Conservation (phyloP, 2,888 invertebrate species). For the Fragum fragum region DNA sequence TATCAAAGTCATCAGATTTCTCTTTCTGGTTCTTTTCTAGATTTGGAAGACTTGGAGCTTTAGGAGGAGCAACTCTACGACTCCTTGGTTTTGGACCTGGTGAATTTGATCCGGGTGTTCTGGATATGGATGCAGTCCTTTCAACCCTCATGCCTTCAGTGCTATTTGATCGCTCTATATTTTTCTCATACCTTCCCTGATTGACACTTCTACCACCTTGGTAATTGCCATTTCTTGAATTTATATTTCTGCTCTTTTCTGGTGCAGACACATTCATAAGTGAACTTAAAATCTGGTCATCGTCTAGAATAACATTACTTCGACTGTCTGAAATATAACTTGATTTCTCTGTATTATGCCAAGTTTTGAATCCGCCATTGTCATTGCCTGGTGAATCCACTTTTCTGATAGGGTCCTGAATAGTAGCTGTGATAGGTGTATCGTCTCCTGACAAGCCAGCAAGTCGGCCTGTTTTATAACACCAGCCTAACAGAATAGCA, state of each 20-base stretch:
- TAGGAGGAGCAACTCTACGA: slow-evolving; percentile 15
- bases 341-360: slow-evolving; percentile 57
- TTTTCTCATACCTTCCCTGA: slow-evolving; percentile 43
- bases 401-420: slow-evolving; percentile 12
- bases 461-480: slow-evolving; percentile 75
- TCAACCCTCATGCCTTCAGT: slow-evolving; percentile 43
- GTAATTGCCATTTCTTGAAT: slow-evolving; percentile 1
- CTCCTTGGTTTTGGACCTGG: slow-evolving; percentile 45
- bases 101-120: slow-evolving; percentile 53
- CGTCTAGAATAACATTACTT: slow-evolving; percentile 66
- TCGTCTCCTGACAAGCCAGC: slow-evolving; percentile 47
- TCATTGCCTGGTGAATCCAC: slow-evolving; percentile 29
- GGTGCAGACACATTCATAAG: slow-evolving; percentile 48
- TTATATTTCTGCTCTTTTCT: neutral
- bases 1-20: slow-evolving; percentile 19
- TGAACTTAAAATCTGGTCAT: slow-evolving; percentile 61
- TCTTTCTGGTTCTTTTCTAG: neutral
- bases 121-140: slow-evolving; percentile 51
- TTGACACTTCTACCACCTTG: slow-evolving; percentile 17
- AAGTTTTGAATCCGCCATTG: slow-evolving; percentile 50
- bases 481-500: slow-evolving; percentile 76
- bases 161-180: slow-evolving; percentile 27
- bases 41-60: slow-evolving; percentile 21
- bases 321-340: slow-evolving; percentile 42
- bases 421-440: neutral